These are phyloP conservation scores for Sebastes hopkinsi DNA, from an alignment of 2,797 vertebrate genomes.

Conservation along the genomic window DNA sequence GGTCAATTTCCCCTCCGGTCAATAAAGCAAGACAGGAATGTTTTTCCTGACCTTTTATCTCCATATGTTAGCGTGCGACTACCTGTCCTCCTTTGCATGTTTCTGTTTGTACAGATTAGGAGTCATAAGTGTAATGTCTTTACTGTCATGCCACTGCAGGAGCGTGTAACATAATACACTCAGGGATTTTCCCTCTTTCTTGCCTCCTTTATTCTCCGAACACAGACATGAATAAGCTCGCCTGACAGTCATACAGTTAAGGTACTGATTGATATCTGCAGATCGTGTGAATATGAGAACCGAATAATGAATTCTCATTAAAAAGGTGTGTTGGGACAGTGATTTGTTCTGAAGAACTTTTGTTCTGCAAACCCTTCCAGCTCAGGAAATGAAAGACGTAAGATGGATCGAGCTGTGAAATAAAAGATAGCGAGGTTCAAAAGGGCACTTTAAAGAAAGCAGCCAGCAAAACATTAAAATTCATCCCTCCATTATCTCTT, in stretches of 20 bases:
- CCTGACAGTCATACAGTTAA: slow-evolving; percentile 21
- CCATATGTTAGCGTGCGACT: neutral
- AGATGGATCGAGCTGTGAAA: neutral
- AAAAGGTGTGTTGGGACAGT: slow-evolving; percentile 10
- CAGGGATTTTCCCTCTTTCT: slow-evolving; percentile 37
- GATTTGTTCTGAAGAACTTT: slow-evolving; percentile 2
- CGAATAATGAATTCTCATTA: slow-evolving; percentile 18
- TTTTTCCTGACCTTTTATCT: neutral
- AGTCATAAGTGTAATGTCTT: slow-evolving; percentile 33
- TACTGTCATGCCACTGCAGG: slow-evolving; percentile 48
- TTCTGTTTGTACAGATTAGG: slow-evolving; percentile 51
- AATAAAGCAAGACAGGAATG: neutral
- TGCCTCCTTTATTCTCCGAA: slow-evolving; percentile 15
- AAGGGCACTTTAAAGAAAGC: neutral
- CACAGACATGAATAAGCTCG: slow-evolving; percentile 45
- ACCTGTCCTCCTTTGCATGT: slow-evolving; percentile 17
- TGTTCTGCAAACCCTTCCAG: neutral
- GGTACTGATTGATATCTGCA: slow-evolving; percentile 44
- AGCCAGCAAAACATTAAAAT: neutral
- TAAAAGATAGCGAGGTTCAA: slow-evolving; percentile 3
- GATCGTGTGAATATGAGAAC: slow-evolving; percentile 31
- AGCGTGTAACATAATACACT: slow-evolving; percentile 48
- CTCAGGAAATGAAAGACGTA: slow-evolving; percentile 1
- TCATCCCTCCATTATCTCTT: neutral
- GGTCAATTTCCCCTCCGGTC: neutral